These are phyloP conservation scores for Poecilia picta DNA, from an alignment of 2,797 vertebrate species.

Conservation along the genomic window DNA sequence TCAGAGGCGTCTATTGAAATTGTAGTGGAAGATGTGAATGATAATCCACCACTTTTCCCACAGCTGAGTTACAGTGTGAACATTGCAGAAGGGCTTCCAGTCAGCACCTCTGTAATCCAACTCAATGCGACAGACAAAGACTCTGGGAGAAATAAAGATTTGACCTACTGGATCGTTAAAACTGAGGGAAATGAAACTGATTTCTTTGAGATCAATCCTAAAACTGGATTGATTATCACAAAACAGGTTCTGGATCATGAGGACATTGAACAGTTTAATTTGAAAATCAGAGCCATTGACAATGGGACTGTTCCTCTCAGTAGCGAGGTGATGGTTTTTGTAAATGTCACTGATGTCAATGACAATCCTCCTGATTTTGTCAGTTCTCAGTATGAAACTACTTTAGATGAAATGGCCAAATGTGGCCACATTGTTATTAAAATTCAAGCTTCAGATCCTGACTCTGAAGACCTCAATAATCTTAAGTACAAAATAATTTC, in stretches of 20 bases:
- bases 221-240: conserved; percentile 87
- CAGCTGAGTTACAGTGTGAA: conserved; percentile 78
- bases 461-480: conserved; percentile 81
- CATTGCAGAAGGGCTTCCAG: conserved; percentile 86
- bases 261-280: conserved; percentile 80
- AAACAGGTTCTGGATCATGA: conserved; percentile 89
- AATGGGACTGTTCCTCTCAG: conserved; percentile 85
- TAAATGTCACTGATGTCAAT: conserved; percentile 91
- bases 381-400: conserved; percentile 87
- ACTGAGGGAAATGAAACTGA: conserved; percentile 79
- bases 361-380: conserved; percentile 94
- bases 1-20: conserved; percentile 92
- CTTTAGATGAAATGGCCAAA: conserved; percentile 90
- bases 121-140: conserved; percentile 88
- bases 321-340: conserved; percentile 82
- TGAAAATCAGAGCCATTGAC: conserved; percentile 89
- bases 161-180: conserved; percentile 87
- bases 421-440: conserved; percentile 95
- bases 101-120: conserved; percentile 85
- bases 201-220: conserved; percentile 87
- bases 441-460: conserved; percentile 94
- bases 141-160: conserved; percentile 87
- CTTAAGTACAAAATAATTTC: conserved; percentile 94
- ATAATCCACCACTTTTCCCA: conserved; percentile 89
- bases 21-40: conserved; percentile 93